Percentiles rank a stretch among this genome's conserved stretches.
phyloP scores from a whole-genome alignment of 2,888 invertebrate genomes.

The Sesamia inferens region DNA sequence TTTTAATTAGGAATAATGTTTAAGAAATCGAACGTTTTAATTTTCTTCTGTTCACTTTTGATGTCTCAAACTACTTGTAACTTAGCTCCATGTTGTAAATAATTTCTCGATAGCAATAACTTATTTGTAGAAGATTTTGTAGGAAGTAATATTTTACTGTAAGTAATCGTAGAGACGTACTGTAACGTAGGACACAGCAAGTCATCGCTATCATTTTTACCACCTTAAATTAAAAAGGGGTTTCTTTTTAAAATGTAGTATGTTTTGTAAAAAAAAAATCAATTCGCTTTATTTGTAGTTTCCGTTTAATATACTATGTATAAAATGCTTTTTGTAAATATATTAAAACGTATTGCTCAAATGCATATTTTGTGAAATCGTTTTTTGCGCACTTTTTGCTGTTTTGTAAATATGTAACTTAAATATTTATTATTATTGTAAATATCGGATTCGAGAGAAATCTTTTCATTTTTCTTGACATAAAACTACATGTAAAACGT shows the following conservation, averaged over 20 bases:
- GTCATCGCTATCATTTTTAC: constrained; percentile 49
- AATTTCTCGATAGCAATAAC: constrained; percentile 82
- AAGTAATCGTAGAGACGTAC: constrained; percentile 60
- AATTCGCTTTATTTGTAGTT: constrained; percentile 61
- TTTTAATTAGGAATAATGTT: constrained; percentile 66
- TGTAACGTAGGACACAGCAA: constrained; percentile 53
- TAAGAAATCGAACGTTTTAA: constrained; percentile 65
- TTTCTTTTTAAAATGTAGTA: constrained; percentile 45
- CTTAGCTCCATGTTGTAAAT: constrained; percentile 77
- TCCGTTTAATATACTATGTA: constrained; percentile 70
- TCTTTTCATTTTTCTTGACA: constrained; percentile 72
- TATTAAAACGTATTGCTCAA: constrained; percentile 89
- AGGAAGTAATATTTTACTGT: constrained; percentile 68
- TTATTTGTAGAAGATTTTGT: constrained; percentile 76
- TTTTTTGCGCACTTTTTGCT: constrained; percentile 90
- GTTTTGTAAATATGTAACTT: constrained; percentile 83
- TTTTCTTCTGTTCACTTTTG: constrained; percentile 80
- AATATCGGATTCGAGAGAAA: constrained; percentile 80
- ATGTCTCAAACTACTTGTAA: constrained; percentile 75
- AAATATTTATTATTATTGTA: constrained; percentile 72
- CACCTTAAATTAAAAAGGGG: constrained; percentile 23
- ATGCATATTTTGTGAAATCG: constrained; percentile 90
- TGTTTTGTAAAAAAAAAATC: constrained; percentile 23
- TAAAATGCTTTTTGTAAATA: constrained; percentile 87
- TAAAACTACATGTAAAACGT: constrained; percentile 55